These are phyloP conservation scores for Ranitomeya variabilis DNA, from an alignment of 2,113 vertebrate genomes.

Conservation along the genomic window DNA sequence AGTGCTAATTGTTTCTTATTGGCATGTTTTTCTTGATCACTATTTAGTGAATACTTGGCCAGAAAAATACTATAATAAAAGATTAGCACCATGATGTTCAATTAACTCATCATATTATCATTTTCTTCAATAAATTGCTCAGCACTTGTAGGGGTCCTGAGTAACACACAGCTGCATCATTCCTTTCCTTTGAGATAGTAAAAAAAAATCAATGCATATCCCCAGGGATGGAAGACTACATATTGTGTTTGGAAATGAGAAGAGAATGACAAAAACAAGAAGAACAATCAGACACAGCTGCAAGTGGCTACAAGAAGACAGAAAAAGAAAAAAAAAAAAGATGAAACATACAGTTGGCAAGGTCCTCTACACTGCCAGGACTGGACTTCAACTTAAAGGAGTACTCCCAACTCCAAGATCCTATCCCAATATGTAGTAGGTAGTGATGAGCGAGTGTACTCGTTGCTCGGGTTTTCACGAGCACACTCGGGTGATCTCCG, in stretches of 20 bases:
- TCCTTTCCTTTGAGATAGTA: constrained; percentile 46
- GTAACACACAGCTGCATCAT: constrained; percentile 54
- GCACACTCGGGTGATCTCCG: no score
- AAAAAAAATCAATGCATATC: constrained; percentile 23
- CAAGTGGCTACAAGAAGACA: neutral
- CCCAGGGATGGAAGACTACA: constrained; percentile 31
- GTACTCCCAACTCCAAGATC: no score
- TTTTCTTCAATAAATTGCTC: constrained; percentile 24
- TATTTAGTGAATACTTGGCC: constrained; percentile 2
- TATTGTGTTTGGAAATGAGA: constrained; percentile 44
- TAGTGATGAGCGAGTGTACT: no score
- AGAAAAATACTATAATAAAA: constrained; percentile 17
- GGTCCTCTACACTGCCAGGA: neutral
- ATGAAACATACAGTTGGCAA: neutral
- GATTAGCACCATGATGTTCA: constrained; percentile 4
- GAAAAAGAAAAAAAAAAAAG: neutral
- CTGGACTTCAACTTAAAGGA: neutral
- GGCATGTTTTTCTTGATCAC: neutral
- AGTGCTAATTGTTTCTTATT: constrained; percentile 1
- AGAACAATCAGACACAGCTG: constrained; percentile 40
- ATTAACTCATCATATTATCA: constrained; percentile 27
- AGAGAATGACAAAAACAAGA: constrained; percentile 23
- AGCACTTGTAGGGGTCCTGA: constrained; percentile 12
- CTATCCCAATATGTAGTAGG: no score
- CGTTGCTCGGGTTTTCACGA: no score